These are phyloP conservation scores for Orthosia cruda DNA, from an alignment of 2,888 invertebrate genomes.

Conservation along the genomic window DNA sequence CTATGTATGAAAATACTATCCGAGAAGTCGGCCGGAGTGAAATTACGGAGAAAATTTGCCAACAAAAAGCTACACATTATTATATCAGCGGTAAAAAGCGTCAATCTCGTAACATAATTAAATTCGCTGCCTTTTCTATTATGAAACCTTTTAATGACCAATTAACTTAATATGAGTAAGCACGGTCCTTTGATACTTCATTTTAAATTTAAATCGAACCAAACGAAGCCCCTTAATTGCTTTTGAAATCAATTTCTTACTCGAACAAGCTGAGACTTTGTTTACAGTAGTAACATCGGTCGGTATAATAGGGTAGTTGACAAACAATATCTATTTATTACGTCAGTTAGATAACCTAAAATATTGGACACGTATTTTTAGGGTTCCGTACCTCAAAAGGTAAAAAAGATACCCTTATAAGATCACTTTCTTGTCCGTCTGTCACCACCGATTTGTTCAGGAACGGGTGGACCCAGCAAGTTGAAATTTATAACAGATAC, in stretches of 20 bases:
- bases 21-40: no score
- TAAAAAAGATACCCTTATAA: no score
- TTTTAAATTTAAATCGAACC: constrained; percentile 12
- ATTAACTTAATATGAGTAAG: constrained; percentile 23
- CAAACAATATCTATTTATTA: no score
- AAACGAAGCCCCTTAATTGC: constrained; percentile 16
- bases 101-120: neutral
- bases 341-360: no score
- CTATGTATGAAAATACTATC: no score
- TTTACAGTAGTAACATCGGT: neutral
- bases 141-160: constrained; percentile 19
- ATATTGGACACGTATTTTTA: no score
- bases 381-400: no score
- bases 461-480: no score
- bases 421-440: no score
- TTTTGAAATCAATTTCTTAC: constrained; percentile 18
- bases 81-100: neutral
- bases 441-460: no score
- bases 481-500: no score
- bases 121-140: neutral
- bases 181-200: constrained; percentile 13
- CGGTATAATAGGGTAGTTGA: neutral
- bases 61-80: neutral
- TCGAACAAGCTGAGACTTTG: neutral
- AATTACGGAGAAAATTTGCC: no score